These are phyloP conservation scores for Chouioia cunea DNA, from an alignment of 2,888 invertebrate genomes.

Conservation along the genomic window DNA sequence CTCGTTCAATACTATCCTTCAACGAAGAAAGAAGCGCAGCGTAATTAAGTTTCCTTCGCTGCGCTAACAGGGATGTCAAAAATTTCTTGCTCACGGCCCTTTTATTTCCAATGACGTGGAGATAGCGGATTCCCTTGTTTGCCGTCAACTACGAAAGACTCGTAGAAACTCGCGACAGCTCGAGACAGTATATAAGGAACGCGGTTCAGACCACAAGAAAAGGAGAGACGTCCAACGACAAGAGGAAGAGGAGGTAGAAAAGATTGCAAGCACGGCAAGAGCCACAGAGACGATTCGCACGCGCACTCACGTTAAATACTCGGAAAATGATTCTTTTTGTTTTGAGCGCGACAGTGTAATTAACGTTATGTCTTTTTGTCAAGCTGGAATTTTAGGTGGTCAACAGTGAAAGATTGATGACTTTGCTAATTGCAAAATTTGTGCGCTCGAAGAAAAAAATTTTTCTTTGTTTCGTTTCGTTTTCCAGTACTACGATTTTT, in stretches of 20 bases:
- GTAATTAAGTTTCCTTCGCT: conserved; percentile 42
- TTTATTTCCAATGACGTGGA: conserved; percentile 37
- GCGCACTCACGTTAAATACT: conserved; percentile 14
- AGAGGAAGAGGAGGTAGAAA: neutral
- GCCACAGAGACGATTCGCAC: neutral
- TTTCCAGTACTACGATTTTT: too few relatives aligned
- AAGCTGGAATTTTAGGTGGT: too few relatives aligned
- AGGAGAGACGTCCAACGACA: conserved; percentile 1
- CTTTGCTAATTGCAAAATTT: too few relatives aligned
- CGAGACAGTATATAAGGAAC: conserved; percentile 26
- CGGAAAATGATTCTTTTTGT: conserved; percentile 13
- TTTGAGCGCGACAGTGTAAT: neutral
- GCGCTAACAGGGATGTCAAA: conserved; percentile 44
- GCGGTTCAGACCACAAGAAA: neutral
- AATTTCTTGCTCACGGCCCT: conserved; percentile 33
- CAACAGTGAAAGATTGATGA: too few relatives aligned
- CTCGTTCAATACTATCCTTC: too few relatives aligned
- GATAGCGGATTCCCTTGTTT: conserved; percentile 42
- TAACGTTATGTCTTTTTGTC: conserved; percentile 5
- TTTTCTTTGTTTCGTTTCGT: too few relatives aligned
- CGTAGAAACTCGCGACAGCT: conserved; percentile 34
- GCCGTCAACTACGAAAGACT: conserved; percentile 35
- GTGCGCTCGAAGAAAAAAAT: too few relatives aligned
- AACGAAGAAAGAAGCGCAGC: conserved; percentile 13
- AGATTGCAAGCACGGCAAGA: neutral